Evolutionary conservation across 2,888 invertebrate species (phyloP), one percentile per base, ranked within the genome.

Genomic region (Leucania comma): DNA sequence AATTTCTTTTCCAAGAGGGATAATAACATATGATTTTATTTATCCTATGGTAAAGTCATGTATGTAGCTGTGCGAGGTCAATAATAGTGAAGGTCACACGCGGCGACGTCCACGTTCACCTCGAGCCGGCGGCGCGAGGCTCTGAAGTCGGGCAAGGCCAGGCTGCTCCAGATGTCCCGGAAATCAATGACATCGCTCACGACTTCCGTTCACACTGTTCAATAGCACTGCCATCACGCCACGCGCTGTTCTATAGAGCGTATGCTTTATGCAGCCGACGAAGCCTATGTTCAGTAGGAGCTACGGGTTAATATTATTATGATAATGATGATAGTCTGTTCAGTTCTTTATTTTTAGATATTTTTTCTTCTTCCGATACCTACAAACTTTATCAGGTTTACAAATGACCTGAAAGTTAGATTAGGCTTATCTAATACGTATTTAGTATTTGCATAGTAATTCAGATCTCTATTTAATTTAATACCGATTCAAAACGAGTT

Each of bases 71-170:
- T 20, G 3, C 24, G 50, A 68, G 29, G 60, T 64, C 57, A 76
- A 57, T 68, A 80, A 90, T 91, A 89, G 89, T 86, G 75, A 91
- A 93, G 90, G 91, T 91, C 86, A 91, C 89, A 90, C 88, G 89
- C 80, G 89, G 79, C 54, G 22, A 8, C 17, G 22, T 59, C 54
- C 82, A 75, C 65, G 59, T 69, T 70, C 77, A 77, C 68, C 54
- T 80, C 62, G 48, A 64, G 59, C 71, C n/a, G 35, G 51, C 83
- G 83, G 83, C 84, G 79, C 82, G 75, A 75, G 75, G 58, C 62
- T 80, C 72, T 81, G 86, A 93, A 91, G 87, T 92, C 87, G 93
- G 88, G 88, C 94, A 92, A 93, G 93, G 93, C 81, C 88, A 86
- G 62, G 74, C 83, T 80, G 85, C 86, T 84, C 80, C 81, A 86